Evolutionary conservation across 2,888 invertebrate genomes (phyloP).

Genomic region (Andrena flavipes): DNA sequence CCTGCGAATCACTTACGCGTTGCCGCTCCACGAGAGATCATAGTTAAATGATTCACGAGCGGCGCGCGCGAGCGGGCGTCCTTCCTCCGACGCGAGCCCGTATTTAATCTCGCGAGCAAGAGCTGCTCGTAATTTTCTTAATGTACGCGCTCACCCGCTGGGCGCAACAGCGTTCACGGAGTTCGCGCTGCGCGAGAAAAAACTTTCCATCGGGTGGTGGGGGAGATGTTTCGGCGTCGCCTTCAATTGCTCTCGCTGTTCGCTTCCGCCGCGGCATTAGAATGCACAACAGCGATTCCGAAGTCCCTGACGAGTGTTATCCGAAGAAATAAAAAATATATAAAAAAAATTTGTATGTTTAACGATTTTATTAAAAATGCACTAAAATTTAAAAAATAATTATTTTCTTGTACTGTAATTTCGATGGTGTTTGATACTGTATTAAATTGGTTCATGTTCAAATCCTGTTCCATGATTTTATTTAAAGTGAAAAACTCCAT

Average conservation of each 20-base stretch:
- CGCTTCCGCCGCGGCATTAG: constrained; percentile 1
- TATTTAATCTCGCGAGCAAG: constrained; percentile 16
- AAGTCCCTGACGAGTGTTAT: constrained; percentile 14
- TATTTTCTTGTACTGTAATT: too few relatives aligned
- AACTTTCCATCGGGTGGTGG: not conserved
- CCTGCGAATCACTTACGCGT: constrained; percentile 23
- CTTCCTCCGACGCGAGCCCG: not conserved
- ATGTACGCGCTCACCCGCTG: constrained; percentile 7
- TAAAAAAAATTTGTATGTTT: too few relatives aligned
- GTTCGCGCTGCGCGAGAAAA: constrained; percentile 3
- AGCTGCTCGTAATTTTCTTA: constrained; percentile 24
- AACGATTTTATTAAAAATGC: too few relatives aligned
- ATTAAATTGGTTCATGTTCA: too few relatives aligned
- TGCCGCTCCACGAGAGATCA: constrained; percentile 9
- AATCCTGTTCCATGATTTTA: too few relatives aligned
- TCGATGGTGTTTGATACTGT: too few relatives aligned
- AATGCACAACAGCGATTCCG: constrained; percentile 7
- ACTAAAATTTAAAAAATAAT: too few relatives aligned
- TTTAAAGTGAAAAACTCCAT: too few relatives aligned
- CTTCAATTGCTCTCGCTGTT: not conserved
- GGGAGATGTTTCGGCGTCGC: not conserved
- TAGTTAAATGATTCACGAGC: constrained; percentile 31
- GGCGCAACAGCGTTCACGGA: not conserved
- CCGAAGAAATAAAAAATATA: too few relatives aligned
- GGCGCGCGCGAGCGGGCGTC: not conserved